Conservation (phyloP, 2,113 vertebrate species). For the Mohoua ochrocephala region DNA sequence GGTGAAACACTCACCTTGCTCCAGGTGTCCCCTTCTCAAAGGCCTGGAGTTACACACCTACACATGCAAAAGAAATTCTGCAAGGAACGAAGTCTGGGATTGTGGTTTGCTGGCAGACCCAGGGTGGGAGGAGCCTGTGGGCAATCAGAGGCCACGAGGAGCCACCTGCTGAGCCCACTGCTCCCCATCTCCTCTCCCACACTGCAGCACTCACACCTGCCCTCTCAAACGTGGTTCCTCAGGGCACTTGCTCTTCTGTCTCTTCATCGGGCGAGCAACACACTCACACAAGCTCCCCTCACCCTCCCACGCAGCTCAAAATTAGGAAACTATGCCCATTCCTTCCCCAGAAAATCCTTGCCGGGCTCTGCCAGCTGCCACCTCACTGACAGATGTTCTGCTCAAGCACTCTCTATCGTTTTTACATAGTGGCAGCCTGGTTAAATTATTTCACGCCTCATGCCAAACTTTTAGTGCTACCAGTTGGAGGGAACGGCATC, state of each 20-base stretch:
- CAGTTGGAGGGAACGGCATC: background rate
- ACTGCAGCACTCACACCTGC: background rate
- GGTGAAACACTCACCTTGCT: background rate
- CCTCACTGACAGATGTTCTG: constrained; percentile 45
- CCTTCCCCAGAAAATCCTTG: constrained; percentile 9
- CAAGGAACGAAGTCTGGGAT: background rate
- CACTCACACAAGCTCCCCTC: background rate
- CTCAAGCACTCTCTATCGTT: background rate
- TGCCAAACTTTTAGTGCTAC: background rate
- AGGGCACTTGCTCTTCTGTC: background rate
- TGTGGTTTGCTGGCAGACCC: background rate
- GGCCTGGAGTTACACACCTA: background rate
- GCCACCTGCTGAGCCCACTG: background rate
- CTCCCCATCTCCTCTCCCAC: background rate
- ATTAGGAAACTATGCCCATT: background rate
- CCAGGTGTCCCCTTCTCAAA: background rate
- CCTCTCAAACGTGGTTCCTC: background rate
- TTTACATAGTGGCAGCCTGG: background rate
- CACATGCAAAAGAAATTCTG: background rate
- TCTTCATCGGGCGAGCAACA: accelerated
- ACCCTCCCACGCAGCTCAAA: background rate
- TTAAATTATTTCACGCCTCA: background rate
- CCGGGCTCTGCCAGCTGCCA: constrained; percentile 22
- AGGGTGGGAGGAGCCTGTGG: background rate
- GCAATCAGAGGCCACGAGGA: background rate